These are phyloP conservation scores for Agriotes lineatus DNA, from an alignment of 2,888 invertebrate species.

Conservation along the genomic window DNA sequence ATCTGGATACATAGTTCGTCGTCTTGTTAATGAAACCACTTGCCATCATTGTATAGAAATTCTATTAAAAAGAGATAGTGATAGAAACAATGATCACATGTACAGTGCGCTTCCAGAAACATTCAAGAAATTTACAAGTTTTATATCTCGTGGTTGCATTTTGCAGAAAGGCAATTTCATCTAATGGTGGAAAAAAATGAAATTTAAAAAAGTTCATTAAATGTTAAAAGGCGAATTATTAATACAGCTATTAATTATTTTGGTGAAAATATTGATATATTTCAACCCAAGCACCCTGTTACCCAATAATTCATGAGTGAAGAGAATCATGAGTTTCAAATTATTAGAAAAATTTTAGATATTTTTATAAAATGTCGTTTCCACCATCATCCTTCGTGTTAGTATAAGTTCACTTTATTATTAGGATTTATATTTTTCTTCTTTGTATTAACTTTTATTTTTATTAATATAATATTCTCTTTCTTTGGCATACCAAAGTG, in stretches of 20 bases:
- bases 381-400: neutral
- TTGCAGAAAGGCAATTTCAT: neutral
- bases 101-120: neutral
- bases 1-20: neutral
- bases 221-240: neutral
- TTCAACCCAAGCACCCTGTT: neutral
- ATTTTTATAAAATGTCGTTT: neutral
- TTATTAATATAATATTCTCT: no score
- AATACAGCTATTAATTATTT: neutral
- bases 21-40: neutral
- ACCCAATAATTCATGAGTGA: neutral
- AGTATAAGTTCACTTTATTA: no score
- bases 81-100: neutral
- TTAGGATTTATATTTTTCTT: no score
- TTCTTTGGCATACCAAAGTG: no score
- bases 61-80: neutral
- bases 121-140: neutral
- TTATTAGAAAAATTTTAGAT: neutral
- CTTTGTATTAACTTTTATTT: no score
- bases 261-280: no score
- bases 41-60: neutral
- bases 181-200: neutral
- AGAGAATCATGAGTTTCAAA: neutral
- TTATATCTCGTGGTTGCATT: neutral
- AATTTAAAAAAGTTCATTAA: neutral